Percentiles rank a stretch among this genome's conserved stretches.
phyloP scores from a whole-genome alignment of 2,888 invertebrate genomes.

The Platerodrilus igneus region DNA sequence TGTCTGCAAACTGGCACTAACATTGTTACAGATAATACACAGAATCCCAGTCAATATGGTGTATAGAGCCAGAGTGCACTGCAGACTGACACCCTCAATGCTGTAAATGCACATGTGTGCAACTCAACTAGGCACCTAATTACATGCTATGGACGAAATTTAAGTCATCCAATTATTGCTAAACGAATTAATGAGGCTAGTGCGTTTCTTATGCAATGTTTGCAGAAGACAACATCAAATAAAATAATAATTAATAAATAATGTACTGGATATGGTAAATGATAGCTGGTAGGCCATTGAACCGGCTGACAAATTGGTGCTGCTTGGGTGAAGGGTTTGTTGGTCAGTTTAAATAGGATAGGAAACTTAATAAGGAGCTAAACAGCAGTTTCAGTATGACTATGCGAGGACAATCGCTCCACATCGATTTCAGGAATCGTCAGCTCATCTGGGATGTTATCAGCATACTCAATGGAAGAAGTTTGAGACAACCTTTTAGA shows the following conservation, averaged over 20 bases:
- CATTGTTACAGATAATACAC: slow-evolving; percentile 37
- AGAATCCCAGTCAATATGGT: slow-evolving; percentile 26
- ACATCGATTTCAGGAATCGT: slow-evolving; percentile 90
- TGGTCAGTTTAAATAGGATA: slow-evolving; percentile 31
- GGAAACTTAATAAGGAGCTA: slow-evolving; percentile 50
- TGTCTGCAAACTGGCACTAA: slow-evolving; percentile 29
- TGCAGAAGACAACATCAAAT: slow-evolving; percentile 37
- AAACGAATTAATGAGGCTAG: slow-evolving; percentile 44
- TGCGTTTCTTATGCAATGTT: slow-evolving; percentile 33
- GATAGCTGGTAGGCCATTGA: slow-evolving; percentile 25
- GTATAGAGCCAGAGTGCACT: slow-evolving; percentile 37
- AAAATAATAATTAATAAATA: slow-evolving; percentile 43
- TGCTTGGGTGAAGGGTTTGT: slow-evolving; percentile 32
- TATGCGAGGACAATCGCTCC: slow-evolving; percentile 87
- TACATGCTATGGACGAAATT: slow-evolving; percentile 45
- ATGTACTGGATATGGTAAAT: slow-evolving; percentile 30
- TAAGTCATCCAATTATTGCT: slow-evolving; percentile 46
- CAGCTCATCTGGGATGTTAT: slow-evolving; percentile 81
- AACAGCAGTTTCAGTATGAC: slow-evolving; percentile 93
- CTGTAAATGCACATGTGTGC: slow-evolving; percentile 30
- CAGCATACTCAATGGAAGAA: slow-evolving; percentile 88
- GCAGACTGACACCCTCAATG: slow-evolving; percentile 38
- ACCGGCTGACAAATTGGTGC: slow-evolving; percentile 31
- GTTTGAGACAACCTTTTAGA: slow-evolving; percentile 88
- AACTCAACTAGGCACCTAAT: slow-evolving; percentile 48